Conservation (phyloP, 2,888 invertebrate species). For the Catocala fraxini region DNA sequence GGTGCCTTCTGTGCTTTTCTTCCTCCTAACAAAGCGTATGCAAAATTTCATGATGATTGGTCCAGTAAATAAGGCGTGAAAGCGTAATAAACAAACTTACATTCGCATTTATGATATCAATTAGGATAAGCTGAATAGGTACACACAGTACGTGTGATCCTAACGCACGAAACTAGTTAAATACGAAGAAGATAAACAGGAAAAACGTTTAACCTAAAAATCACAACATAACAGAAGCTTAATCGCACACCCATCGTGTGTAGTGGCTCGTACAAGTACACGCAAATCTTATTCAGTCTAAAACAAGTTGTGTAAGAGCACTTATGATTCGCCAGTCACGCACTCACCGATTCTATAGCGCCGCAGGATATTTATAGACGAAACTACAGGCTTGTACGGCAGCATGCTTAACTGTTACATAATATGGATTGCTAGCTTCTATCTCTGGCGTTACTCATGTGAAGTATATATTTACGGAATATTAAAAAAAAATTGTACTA, state of each 20-base stretch:
- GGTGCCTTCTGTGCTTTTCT: no score
- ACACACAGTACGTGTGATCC: background rate
- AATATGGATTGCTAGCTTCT: background rate
- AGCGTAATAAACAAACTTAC: no score
- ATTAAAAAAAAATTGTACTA: no score
- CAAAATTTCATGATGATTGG: no score
- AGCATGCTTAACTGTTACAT: slow-evolving; percentile 18
- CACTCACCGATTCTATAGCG: slow-evolving; percentile 49
- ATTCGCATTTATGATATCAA: no score
- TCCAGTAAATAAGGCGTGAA: no score
- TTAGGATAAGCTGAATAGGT: no score
- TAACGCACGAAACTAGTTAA: background rate
- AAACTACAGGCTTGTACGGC: slow-evolving; percentile 22
- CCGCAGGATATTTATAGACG: slow-evolving; percentile 48
- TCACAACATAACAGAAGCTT: slow-evolving; percentile 35
- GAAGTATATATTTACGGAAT: no score
- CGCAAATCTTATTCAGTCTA: slow-evolving; percentile 46
- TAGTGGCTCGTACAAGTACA: slow-evolving; percentile 37
- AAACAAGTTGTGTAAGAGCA: slow-evolving; percentile 54
- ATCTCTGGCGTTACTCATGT: slow-evolving; percentile 14
- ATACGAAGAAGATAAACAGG: slow-evolving; percentile 27
- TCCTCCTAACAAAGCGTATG: no score
- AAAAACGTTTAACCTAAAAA: slow-evolving; percentile 35
- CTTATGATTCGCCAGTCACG: slow-evolving; percentile 64
- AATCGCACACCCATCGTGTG: slow-evolving; percentile 31